A percentile compares a stretch with the other conserved stretches of the same genome.
Conservation (phyloP, 2,888 invertebrate species). For the Idaea aversata region DNA sequence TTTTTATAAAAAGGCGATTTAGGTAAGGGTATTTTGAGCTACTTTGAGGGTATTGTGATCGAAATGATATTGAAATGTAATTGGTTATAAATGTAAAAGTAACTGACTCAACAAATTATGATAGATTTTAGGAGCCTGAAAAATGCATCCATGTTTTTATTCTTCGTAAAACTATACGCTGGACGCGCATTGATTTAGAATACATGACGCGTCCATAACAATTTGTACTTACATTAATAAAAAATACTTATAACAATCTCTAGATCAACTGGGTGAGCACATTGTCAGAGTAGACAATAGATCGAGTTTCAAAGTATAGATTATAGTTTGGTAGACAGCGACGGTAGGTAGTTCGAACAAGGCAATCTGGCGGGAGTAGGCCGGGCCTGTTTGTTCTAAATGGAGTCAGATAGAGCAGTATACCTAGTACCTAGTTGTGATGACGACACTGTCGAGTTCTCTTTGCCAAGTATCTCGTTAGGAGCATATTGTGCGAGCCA, state of each 20-base stretch:
- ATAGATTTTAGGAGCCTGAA: too few relatives aligned
- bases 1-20: too few relatives aligned
- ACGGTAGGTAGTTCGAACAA: not conserved
- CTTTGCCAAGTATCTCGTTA: constrained; percentile 19
- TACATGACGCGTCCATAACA: too few relatives aligned
- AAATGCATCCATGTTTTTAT: too few relatives aligned
- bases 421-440: too few relatives aligned
- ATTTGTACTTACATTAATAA: not conserved
- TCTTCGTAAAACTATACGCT: too few relatives aligned
- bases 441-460: constrained; percentile 8
- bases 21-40: too few relatives aligned
- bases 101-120: too few relatives aligned
- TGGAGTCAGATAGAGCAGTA: constrained; percentile 34
- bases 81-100: too few relatives aligned
- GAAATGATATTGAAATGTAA: too few relatives aligned
- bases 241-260: not conserved
- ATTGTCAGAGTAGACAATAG: not conserved
- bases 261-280: not conserved
- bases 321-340: constrained; percentile 10
- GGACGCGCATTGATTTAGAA: too few relatives aligned
- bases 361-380: constrained; percentile 17
- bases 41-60: too few relatives aligned
- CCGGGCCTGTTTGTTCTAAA: constrained; percentile 33
- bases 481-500: constrained; percentile 20
- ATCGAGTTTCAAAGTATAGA: constrained; percentile 21